A percentile compares a stretch with the other conserved stretches of the same genome.
phyloP scores from a whole-genome alignment of 2,888 invertebrate genomes.

The Coelopa pilipes region DNA sequence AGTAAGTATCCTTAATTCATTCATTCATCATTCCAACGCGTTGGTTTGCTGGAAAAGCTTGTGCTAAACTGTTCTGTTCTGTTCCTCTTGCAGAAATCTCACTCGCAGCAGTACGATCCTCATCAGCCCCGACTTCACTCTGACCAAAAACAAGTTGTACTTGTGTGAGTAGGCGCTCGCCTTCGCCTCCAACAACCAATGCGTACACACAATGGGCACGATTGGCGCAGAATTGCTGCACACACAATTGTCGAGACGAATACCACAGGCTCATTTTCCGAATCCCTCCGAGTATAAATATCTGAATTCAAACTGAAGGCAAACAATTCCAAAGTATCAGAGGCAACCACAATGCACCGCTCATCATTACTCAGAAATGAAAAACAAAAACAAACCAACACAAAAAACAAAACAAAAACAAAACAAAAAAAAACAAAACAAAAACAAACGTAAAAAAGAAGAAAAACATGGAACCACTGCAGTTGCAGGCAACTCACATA shows the following conservation, averaged over 20 bases:
- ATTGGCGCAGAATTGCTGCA: not conserved
- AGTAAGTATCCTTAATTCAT: constrained; percentile 73
- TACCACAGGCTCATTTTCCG: constrained; percentile 28
- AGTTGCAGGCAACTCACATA: constrained; percentile 39
- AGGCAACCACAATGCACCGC: constrained; percentile 14
- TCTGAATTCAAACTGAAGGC: constrained; percentile 27
- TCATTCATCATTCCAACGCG: not conserved
- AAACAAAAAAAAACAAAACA: constrained; percentile 19
- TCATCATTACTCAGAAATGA: constrained; percentile 4
- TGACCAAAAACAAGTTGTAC: constrained; percentile 93
- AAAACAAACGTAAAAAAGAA: not conserved
- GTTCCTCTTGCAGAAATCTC: constrained; percentile 75
- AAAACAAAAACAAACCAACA: constrained; percentile 5
- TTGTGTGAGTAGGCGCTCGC: constrained; percentile 67
- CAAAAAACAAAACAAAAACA: not conserved
- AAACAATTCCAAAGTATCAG: constrained; percentile 32
- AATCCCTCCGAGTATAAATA: constrained; percentile 49
- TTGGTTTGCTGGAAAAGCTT: not conserved
- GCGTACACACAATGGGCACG: constrained; percentile 12
- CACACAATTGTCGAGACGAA: not conserved
- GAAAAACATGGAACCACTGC: constrained; percentile 21
- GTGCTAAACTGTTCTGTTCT: constrained; percentile 24
- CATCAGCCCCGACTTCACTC: constrained; percentile 87
- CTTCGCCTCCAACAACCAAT: constrained; percentile 6
- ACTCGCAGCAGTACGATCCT: constrained; percentile 87